phyloP scores from a whole-genome alignment of 2,888 invertebrate genomes.

The Caradrina clavipalpis region DNA sequence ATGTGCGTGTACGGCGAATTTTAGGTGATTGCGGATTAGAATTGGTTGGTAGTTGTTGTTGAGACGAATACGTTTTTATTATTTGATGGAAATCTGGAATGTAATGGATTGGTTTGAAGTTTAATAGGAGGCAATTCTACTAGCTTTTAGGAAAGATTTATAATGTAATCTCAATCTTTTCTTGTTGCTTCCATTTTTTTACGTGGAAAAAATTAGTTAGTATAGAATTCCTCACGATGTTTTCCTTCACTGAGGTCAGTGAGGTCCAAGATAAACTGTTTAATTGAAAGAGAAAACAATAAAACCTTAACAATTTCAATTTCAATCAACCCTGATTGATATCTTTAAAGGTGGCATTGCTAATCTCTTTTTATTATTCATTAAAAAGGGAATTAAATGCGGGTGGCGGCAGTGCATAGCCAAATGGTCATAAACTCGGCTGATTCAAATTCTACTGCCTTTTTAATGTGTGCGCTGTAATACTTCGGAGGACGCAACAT shows the following conservation, averaged over 20 bases:
- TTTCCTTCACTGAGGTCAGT: no score
- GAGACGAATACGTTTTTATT: background rate
- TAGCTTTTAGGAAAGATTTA: no score
- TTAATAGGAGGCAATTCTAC: no score
- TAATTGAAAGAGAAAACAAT: slow-evolving; percentile 27
- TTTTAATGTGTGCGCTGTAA: slow-evolving; percentile 46
- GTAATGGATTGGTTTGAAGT: background rate
- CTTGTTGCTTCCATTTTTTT: no score
- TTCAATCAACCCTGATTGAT: slow-evolving; percentile 38
- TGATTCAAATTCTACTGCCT: slow-evolving; percentile 56
- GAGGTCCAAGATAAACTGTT: background rate
- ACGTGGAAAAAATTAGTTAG: no score
- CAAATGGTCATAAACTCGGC: slow-evolving; percentile 64
- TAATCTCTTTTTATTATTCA: slow-evolving; percentile 69
- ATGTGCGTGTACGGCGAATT: slow-evolving; percentile 27
- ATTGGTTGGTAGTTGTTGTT: slow-evolving; percentile 7
- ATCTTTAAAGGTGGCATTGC: slow-evolving; percentile 24
- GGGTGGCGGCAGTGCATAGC: slow-evolving; percentile 60
- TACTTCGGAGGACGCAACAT: slow-evolving; percentile 4
- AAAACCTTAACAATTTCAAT: slow-evolving; percentile 35
- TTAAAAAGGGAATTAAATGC: slow-evolving; percentile 65
- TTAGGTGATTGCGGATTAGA: slow-evolving; percentile 36
- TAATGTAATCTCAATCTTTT: no score
- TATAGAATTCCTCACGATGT: no score
- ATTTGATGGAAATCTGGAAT: background rate